Evolutionary conservation across 2,888 invertebrate genomes (phyloP).

Genomic region (Isoperla grammatica): DNA sequence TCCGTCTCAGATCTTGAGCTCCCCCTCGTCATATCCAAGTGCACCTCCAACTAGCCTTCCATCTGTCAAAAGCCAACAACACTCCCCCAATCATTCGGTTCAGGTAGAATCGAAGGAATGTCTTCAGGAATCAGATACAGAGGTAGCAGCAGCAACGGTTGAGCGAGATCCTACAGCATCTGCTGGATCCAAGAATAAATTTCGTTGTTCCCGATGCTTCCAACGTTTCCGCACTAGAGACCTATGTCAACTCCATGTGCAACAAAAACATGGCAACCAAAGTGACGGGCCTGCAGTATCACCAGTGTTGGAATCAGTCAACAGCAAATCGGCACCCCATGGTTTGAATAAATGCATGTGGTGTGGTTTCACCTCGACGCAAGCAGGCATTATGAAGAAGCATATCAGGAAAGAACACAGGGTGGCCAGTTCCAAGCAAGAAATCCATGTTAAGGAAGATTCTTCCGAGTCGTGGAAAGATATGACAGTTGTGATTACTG

Average conservation of each 20-base stretch:
- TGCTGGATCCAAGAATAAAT: conserved; percentile 29
- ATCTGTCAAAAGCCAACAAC: no score
- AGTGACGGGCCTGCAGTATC: conserved; percentile 18
- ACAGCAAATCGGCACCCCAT: conserved; percentile 19
- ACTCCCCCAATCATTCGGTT: no score
- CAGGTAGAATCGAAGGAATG: conserved; percentile 4
- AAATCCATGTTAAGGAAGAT: conserved; percentile 14
- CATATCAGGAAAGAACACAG: conserved; percentile 48
- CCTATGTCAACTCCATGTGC: conserved; percentile 39
- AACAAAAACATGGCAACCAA: conserved; percentile 35
- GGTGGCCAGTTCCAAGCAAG: conserved; percentile 30
- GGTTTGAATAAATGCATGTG: conserved; percentile 39
- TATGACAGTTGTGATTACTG: conserved; percentile 39
- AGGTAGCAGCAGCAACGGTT: conserved; percentile 8
- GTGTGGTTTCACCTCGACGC: conserved; percentile 38
- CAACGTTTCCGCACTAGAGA: conserved; percentile 39
- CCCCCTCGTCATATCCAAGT: neutral
- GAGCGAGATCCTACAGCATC: conserved; percentile 15
- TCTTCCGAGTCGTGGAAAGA: conserved; percentile 18
- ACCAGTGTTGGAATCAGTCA: conserved; percentile 18
- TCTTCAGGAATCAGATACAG: conserved; percentile 1
- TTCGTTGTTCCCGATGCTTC: conserved; percentile 39
- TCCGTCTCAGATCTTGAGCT: neutral
- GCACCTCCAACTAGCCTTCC: neutral
- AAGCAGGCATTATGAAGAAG: conserved; percentile 40